These are phyloP conservation scores for Gavia stellata DNA, from an alignment of 2,113 vertebrate species.

Conservation along the genomic window DNA sequence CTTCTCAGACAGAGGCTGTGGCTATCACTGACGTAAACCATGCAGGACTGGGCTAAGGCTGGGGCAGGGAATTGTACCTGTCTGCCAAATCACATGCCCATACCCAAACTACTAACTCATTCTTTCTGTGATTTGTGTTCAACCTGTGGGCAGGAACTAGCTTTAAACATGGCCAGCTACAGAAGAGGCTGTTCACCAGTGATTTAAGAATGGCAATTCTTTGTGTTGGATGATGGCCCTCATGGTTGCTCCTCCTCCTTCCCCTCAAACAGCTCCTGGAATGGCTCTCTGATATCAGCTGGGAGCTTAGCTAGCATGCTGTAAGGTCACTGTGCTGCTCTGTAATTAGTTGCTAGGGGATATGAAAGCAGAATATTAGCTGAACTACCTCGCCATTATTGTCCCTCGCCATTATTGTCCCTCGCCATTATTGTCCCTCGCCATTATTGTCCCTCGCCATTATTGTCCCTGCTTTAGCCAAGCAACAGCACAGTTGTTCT, in stretches of 20 bases:
- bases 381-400: background rate
- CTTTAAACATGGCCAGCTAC: background rate
- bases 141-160: background rate
- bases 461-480: background rate
- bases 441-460: no score
- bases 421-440: no score
- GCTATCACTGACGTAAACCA: background rate
- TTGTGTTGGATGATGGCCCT: background rate
- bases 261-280: background rate
- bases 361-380: constrained; percentile 17
- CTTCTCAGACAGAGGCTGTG: background rate
- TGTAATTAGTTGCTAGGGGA: constrained; percentile 38
- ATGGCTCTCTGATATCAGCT: background rate
- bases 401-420: no score
- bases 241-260: background rate
- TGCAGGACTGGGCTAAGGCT: background rate
- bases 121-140: background rate
- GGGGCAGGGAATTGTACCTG: background rate
- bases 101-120: background rate
- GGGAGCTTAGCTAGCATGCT: background rate
- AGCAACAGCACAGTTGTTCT: background rate
- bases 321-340: background rate
- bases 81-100: background rate
- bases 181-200: background rate
- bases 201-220: background rate